A percentile compares a stretch with the other conserved stretches of the same genome.
phyloP scores from a whole-genome alignment of 2,797 vertebrate species.

The Parotocinclus haroldoi region DNA sequence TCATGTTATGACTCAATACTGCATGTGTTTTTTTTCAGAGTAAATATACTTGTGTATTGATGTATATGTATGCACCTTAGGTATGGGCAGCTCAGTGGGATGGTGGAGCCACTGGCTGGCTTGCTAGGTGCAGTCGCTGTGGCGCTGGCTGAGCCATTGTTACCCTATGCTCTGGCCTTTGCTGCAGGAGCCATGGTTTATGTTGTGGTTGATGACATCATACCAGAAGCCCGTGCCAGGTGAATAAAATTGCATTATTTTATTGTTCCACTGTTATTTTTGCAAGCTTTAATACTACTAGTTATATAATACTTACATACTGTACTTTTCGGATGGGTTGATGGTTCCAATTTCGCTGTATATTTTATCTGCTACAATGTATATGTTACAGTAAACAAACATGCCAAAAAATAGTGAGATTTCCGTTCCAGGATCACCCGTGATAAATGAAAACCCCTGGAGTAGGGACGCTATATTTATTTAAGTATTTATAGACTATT shows the following conservation, averaged over 20 bases:
- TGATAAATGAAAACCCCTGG: no score
- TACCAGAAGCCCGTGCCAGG: constrained; percentile 94
- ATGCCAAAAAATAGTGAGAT: no score
- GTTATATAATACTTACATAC: no score
- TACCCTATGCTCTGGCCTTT: constrained; percentile 90
- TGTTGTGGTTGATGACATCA: constrained; percentile 93
- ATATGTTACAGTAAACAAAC: no score
- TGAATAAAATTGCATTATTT: constrained; percentile 54
- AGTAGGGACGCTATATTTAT: no score
- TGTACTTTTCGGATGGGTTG: no score
- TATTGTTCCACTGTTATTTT: constrained; percentile 10
- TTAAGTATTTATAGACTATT: no score
- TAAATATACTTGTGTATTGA: background rate
- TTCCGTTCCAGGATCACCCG: no score
- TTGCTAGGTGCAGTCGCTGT: constrained; percentile 81
- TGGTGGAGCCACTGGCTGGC: constrained; percentile 91
- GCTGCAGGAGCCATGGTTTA: constrained; percentile 95
- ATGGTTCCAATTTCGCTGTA: no score
- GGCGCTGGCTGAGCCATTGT: constrained; percentile 81
- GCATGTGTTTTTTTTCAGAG: background rate
- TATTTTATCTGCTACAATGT: no score
- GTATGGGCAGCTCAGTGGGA: constrained; percentile 95
- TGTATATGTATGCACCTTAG: constrained; percentile 55
- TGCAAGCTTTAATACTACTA: no score
- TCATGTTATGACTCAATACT: no score